Percentiles rank a stretch among this genome's conserved stretches.
phyloP scores from a whole-genome alignment of 2,113 vertebrate species.

The Sphyrna mokarran region DNA sequence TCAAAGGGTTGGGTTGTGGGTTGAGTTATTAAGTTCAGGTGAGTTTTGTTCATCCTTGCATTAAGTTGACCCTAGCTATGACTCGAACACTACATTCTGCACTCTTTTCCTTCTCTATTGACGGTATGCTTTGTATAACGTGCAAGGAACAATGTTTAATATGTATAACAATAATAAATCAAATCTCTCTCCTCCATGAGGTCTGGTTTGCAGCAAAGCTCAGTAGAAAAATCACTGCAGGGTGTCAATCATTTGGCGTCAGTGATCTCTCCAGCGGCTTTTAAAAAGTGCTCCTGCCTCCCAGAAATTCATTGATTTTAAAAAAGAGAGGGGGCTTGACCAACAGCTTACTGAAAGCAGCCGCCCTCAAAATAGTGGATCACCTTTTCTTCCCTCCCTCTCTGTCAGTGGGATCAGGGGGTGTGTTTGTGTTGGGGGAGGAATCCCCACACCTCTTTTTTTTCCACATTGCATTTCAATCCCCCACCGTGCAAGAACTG shows the following conservation, averaged over 20 bases:
- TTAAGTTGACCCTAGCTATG: no score
- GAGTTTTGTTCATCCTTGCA: not conserved
- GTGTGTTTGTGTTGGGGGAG: not conserved
- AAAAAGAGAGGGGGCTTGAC: not conserved
- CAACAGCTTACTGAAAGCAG: not conserved
- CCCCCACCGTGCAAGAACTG: constrained; percentile 7
- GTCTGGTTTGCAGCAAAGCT: no score
- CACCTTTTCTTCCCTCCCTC: not conserved
- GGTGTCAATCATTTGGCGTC: constrained; percentile 11
- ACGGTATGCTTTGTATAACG: no score
- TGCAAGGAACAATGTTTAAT: no score
- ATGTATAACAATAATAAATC: no score
- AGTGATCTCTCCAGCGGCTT: not conserved
- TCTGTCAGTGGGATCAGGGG: not conserved
- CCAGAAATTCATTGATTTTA: not conserved
- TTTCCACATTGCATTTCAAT: not conserved
- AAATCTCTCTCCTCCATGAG: no score
- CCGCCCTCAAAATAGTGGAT: not conserved
- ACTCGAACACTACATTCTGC: no score
- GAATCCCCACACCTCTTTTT: not conserved
- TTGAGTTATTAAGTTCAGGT: not conserved
- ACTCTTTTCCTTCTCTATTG: no score
- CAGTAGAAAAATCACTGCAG: not conserved
- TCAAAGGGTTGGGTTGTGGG: not conserved
- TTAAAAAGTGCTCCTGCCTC: constrained; percentile 13